These are phyloP conservation scores for Darevskia mixta DNA, from an alignment of 2,797 vertebrate genomes.

Conservation along the genomic window DNA sequence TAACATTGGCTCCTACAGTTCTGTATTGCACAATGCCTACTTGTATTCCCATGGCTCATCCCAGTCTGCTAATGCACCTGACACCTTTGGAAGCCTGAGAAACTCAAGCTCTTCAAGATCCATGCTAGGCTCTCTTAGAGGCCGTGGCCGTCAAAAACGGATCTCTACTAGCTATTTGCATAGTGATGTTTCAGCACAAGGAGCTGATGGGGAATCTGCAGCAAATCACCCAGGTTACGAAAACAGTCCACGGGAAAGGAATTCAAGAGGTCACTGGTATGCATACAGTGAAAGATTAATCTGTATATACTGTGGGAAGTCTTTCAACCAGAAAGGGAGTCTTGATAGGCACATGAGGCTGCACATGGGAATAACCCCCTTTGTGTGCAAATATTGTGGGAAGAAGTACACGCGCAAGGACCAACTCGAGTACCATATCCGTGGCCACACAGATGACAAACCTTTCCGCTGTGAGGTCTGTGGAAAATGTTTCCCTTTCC, in stretches of 20 bases:
- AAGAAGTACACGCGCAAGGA: constrained; percentile 99
- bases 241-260: constrained; percentile 90
- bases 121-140: constrained; percentile 91
- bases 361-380: constrained; percentile 99
- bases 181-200: constrained; percentile 77
- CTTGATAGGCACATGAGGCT: constrained; percentile 98
- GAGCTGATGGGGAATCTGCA: constrained; percentile 83
- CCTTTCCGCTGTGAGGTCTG: constrained; percentile 99
- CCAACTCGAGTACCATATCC: constrained; percentile 98
- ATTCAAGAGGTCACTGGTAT: constrained; percentile 93
- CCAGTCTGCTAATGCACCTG: constrained; percentile 80
- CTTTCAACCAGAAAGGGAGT: constrained; percentile 99
- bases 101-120: constrained; percentile 94
- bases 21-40: constrained; percentile 91
- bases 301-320: constrained; percentile 98
- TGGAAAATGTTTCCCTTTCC: constrained; percentile 99
- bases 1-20: constrained; percentile 94
- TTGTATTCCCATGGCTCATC: constrained; percentile 86
- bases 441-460: constrained; percentile 98
- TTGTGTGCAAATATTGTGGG: constrained; percentile 98
- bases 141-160: constrained; percentile 89
- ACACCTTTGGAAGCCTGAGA: constrained; percentile 88
- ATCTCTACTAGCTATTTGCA: constrained; percentile 79
- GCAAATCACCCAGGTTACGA: constrained; percentile 84
- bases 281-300: constrained; percentile 95